A percentile compares a stretch with the other conserved stretches of the same genome.
phyloP scores from a whole-genome alignment of 2,113 vertebrate genomes.

The Cinclus cinclus region DNA sequence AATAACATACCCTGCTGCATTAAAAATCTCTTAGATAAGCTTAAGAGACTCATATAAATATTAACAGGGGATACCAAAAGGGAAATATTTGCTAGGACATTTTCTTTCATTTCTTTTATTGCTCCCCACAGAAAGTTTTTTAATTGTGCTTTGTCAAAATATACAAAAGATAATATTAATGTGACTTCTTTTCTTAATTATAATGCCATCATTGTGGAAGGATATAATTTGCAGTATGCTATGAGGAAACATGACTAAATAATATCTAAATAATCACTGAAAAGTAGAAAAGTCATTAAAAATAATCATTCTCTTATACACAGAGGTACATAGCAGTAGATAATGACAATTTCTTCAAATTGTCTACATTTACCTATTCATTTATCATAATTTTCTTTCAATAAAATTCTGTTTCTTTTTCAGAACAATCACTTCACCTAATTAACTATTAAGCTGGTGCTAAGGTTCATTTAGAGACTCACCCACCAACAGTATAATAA shows the following conservation, averaged over 20 bases:
- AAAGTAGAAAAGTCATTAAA: constrained; percentile 64
- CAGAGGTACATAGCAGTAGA: constrained; percentile 46
- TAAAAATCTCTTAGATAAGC: constrained; percentile 76
- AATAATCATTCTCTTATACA: constrained; percentile 39
- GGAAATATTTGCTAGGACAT: constrained; percentile 62
- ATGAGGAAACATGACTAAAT: constrained; percentile 47
- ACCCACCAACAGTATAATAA: background rate
- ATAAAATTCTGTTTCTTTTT: constrained; percentile 34
- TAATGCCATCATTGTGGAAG: constrained; percentile 42
- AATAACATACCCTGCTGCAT: constrained; percentile 67
- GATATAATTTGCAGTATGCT: constrained; percentile 49
- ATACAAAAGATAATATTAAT: constrained; percentile 46
- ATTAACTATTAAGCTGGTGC: constrained; percentile 46
- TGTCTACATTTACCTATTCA: constrained; percentile 34
- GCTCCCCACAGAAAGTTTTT: constrained; percentile 47
- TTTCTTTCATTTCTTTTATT: constrained; percentile 71
- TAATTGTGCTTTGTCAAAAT: constrained; percentile 72
- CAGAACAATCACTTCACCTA: constrained; percentile 55
- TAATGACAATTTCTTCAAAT: constrained; percentile 55
- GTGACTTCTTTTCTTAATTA: constrained; percentile 59
- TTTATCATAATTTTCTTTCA: constrained; percentile 29
- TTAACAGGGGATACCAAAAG: constrained; percentile 69
- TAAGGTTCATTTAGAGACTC: constrained; percentile 16
- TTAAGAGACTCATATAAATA: constrained; percentile 74
- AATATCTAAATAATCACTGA: constrained; percentile 64